Conservation (phyloP, 2,113 vertebrate genomes). For the Coreoperca whiteheadi region DNA sequence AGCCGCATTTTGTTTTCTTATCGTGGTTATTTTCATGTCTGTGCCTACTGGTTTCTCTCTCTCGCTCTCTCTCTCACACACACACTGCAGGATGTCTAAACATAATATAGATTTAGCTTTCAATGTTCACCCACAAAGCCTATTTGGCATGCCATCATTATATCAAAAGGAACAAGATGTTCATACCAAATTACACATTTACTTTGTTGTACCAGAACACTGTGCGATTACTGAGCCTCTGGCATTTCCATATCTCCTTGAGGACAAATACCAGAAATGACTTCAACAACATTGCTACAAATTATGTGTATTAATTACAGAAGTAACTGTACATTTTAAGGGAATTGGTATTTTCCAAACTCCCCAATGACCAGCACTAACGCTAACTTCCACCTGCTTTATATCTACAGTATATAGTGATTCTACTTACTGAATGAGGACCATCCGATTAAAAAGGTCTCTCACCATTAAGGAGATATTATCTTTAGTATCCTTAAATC, state of each 20-base stretch:
- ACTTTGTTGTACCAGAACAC: not conserved
- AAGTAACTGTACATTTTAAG: not conserved
- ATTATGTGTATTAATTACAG: not conserved
- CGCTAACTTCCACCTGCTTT: not conserved
- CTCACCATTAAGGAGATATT: not conserved
- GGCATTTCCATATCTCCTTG: not conserved
- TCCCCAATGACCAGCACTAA: not conserved
- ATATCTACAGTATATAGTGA: not conserved
- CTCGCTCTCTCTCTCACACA: not conserved
- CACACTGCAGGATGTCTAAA: not conserved
- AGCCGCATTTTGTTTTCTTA: too few relatives aligned
- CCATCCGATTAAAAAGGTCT: not conserved
- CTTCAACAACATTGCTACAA: not conserved
- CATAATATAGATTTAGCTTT: not conserved
- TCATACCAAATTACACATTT: not conserved
- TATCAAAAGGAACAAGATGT: slow-evolving; percentile 5
- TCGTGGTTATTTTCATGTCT: not conserved
- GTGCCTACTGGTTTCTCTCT: not conserved
- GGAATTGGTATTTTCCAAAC: not conserved
- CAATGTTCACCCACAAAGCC: not conserved
- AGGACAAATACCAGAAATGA: slow-evolving; percentile 7
- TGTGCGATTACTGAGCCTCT: not conserved
- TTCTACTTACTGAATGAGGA: not conserved
- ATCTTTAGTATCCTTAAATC: not conserved
- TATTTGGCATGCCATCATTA: not conserved